Evolutionary conservation across 2,113 vertebrate genomes (phyloP), one percentile per base, ranked within the genome.

Genomic region (Chroicocephalus ridibundus): DNA sequence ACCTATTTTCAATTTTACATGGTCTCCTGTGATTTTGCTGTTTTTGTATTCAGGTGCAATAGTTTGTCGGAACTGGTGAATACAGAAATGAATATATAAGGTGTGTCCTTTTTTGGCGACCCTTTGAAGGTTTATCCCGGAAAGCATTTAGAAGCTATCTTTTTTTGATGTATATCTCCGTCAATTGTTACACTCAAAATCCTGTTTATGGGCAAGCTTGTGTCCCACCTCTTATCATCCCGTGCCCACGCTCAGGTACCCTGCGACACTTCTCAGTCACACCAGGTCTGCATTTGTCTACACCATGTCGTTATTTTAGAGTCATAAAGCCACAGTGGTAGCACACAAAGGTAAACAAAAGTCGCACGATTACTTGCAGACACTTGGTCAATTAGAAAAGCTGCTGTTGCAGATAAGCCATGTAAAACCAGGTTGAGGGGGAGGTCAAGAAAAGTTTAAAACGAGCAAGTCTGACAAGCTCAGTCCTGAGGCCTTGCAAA

Each of bases 301-400:
- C 0, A 2, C 49, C 24, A 36, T 13, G 7, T n/a, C 6, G 0
- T 77, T 42, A 16, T 2, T 10, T 49, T 38, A 51, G n/a, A 10
- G 13, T 13, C 2, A 0, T 55, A 87, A 88, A 64, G 47, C 36
- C 42, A 15, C 1, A 3, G 36, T 21, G 42, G 10, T 44, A 21
- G 40, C 14, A 27, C 15, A 29, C n/a, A 57, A 44, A 76, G 21
- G n/a, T 21, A 74, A 40, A 52, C 13, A 46, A n/a, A 82, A 77
- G 44, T 38, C 46, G 46, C 58, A 5, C 27, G 51, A 13, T 22
- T 68, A 51, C 49, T 58, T 0, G 1, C 10, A 31, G 36, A 38
- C 13, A 9, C 13, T 26, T 26, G 27, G 9, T 25, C 49, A n/a
- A 9, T 38, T 49, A 54, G 57, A 68, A 68, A 49, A 82, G 26